Conservation (phyloP, 2,113 vertebrate genomes). For the Crotalus viridis region DNA sequence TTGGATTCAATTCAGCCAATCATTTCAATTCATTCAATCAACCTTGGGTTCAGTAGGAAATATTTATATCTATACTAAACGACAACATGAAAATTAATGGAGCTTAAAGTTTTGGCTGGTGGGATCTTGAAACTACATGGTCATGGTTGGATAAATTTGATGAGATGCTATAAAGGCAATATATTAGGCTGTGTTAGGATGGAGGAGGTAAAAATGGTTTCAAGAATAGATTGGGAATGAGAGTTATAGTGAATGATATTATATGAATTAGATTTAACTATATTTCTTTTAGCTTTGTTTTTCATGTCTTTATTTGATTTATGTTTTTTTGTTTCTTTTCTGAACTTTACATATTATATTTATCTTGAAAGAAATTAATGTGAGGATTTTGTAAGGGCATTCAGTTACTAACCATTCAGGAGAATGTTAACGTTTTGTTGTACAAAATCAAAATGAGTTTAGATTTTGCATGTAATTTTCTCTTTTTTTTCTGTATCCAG, state of each 20-base stretch:
- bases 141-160: not conserved
- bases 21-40: not conserved
- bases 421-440: not conserved
- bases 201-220: not conserved
- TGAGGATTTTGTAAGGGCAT: not conserved
- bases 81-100: not conserved
- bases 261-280: not conserved
- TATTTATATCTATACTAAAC: not conserved
- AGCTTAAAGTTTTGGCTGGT: not conserved
- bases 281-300: not conserved
- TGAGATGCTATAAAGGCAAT: not conserved
- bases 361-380: not conserved
- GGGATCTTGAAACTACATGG: not conserved
- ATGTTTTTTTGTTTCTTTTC: not conserved
- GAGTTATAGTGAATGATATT: not conserved
- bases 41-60: not conserved
- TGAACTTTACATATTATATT: not conserved
- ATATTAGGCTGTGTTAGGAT: not conserved
- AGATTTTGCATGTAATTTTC: not conserved
- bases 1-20: not conserved
- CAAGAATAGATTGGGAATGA: not conserved
- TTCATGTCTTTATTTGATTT: not conserved
- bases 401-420: not conserved
- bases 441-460: not conserved
- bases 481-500: not conserved